Base-by-base conservation (phyloP, 2,113 vertebrate genomes). In the Suncus etruscus region DNA sequence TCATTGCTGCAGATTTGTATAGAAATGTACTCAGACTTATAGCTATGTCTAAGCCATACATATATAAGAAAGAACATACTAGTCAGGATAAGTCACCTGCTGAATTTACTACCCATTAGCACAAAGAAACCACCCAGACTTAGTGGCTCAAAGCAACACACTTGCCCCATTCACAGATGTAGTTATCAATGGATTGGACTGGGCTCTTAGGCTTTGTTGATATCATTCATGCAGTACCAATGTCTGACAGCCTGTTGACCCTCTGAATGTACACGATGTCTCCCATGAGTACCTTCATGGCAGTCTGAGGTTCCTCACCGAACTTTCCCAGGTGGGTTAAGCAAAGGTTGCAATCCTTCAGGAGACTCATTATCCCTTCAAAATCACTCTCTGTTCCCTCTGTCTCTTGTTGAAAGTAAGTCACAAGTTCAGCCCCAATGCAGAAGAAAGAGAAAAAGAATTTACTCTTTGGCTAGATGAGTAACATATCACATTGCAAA, bases 221-320 rank as follows among this genome's bases (percentile, higher is more conserved):
- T 20, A 15, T 20, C 29, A 10, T 32, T n/a, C 39, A 11, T 0
- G 32, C 16, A 54, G 18, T 32, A 3, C 14, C 39, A 10, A 66
- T 24, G 20, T 25, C 12, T 25, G 72, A 58, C 2, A 16, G 48
- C 24, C 15, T 31, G 11, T 32, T 25, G 18, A 69, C 8, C 11
- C 18, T 54, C 54, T 54, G 20, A 22, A 18, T 45, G 29, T 9
- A 10, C 0, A 0, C 0, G 7, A 9, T 3, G 75, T 51, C 61
- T 76, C 47, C 32, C 27, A 1, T 0, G 24, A 27, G 32, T 3
- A 0, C n/a, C 5, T 54, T 12, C 54, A 11, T 14, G 11, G 54
- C 11, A 54, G 54, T 54, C 54, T 54, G 54, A 12, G 11, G 54
- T 12, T 54, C 54, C 54, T 54, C 54, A 54, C 51, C 12, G 2